Evolutionary conservation across 2,113 vertebrate species (phyloP).

Genomic region (Channa maculata): DNA sequence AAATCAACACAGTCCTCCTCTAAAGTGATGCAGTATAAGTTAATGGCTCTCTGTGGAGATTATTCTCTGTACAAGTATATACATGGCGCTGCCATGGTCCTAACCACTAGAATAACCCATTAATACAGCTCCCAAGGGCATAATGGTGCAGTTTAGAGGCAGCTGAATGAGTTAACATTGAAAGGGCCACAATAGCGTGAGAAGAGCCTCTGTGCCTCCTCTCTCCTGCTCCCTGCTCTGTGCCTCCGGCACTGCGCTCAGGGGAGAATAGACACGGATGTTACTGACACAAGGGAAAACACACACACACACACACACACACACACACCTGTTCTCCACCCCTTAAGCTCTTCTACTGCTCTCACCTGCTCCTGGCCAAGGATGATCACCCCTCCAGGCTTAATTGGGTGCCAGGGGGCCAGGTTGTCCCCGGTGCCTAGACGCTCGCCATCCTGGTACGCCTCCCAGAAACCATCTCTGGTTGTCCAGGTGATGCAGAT

Average conservation of each 20-base stretch:
- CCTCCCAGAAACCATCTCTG: slow-evolving; percentile 97
- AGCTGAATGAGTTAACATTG: slow-evolving; percentile 57
- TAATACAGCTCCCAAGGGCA: slow-evolving; percentile 33
- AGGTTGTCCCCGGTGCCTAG: slow-evolving; percentile 96
- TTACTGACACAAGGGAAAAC: slow-evolving; percentile 10
- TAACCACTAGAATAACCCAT: slow-evolving; percentile 22
- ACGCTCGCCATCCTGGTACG: slow-evolving; percentile 96
- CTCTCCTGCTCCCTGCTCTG: slow-evolving; percentile 40
- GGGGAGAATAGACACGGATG: slow-evolving; percentile 44
- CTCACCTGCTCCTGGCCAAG: slow-evolving; percentile 98
- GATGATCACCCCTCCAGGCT: slow-evolving; percentile 95
- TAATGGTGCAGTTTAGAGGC: slow-evolving; percentile 29
- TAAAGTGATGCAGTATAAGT: slow-evolving; percentile 21
- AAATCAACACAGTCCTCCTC: not conserved
- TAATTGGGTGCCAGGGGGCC: slow-evolving; percentile 99
- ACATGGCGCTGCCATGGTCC: slow-evolving; percentile 35
- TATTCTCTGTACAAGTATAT: not conserved
- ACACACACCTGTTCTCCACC: slow-evolving; percentile 3
- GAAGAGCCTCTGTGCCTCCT: slow-evolving; percentile 56
- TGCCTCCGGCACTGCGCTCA: slow-evolving; percentile 43
- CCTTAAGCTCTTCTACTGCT: not conserved
- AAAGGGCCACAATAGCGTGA: slow-evolving; percentile 68
- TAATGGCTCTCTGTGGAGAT: slow-evolving; percentile 17
- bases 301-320: not conserved
- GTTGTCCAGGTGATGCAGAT: slow-evolving; percentile 99